Conservation (phyloP, 2,888 invertebrate species). For the Catocala sponsa region DNA sequence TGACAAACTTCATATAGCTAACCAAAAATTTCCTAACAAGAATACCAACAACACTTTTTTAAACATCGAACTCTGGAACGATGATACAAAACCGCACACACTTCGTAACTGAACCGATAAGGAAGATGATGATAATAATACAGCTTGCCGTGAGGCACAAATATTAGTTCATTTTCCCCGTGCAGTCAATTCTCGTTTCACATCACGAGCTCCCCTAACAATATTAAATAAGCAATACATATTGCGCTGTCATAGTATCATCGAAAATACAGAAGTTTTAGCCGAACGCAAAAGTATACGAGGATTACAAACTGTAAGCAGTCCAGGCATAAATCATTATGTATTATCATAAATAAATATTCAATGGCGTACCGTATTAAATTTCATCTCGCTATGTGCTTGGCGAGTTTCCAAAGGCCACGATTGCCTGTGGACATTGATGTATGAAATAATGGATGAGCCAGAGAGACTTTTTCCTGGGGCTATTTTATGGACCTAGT, state of each 20-base stretch:
- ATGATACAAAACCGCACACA: too few species aligned
- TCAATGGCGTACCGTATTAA: slow-evolving; percentile 81
- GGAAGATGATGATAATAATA: too few species aligned
- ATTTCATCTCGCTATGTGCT: slow-evolving; percentile 75
- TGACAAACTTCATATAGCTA: too few species aligned
- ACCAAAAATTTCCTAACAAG: too few species aligned
- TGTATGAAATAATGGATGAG: slow-evolving; percentile 10
- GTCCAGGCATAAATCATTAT: slow-evolving; percentile 82
- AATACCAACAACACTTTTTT: too few species aligned
- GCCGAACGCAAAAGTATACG: slow-evolving; percentile 49
- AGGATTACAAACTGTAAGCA: slow-evolving; percentile 78
- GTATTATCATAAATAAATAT: slow-evolving; percentile 86
- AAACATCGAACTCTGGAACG: too few species aligned
- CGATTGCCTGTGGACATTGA: slow-evolving; percentile 57
- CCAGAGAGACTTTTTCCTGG: too few species aligned
- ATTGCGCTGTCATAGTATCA: slow-evolving; percentile 18
- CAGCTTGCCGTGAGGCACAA: too few species aligned
- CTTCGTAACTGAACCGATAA: too few species aligned
- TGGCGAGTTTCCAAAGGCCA: slow-evolving; percentile 74
- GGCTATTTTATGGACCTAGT: too few species aligned
- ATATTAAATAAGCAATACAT: slow-evolving; percentile 9
- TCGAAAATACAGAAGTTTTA: slow-evolving; percentile 24
- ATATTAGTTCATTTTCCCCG: neutral
- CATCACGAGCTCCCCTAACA: neutral
- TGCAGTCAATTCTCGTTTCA: slow-evolving; percentile 1